phyloP scores from a whole-genome alignment of 2,113 vertebrate species.

The Atrichornis clamosus region DNA sequence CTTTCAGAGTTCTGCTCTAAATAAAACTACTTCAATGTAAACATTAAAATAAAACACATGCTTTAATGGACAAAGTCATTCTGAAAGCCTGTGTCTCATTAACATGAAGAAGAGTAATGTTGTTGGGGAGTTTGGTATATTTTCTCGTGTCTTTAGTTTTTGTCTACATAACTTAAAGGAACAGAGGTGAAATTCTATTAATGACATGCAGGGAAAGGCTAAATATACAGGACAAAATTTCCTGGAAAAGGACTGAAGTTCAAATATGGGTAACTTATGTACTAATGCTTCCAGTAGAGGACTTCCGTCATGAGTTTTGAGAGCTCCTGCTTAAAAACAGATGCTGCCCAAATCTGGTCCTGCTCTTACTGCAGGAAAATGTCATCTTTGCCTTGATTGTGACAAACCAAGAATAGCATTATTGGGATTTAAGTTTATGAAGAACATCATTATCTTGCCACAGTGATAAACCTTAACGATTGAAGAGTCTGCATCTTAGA shows the following conservation, averaged over 20 bases:
- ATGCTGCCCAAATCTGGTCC: background rate
- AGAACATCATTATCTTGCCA: background rate
- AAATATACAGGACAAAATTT: background rate
- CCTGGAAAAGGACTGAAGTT: background rate
- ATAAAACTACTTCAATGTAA: background rate
- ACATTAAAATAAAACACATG: background rate
- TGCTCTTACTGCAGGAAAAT: background rate
- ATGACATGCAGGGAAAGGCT: background rate
- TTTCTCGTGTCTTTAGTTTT: background rate
- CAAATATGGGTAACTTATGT: background rate
- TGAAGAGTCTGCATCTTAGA: background rate
- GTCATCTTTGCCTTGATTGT: background rate
- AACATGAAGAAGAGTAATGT: background rate
- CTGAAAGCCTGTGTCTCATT: background rate
- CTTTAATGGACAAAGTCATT: background rate
- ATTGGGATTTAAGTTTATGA: background rate
- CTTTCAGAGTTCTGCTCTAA: background rate
- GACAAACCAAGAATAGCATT: background rate
- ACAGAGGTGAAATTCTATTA: background rate
- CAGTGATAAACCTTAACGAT: background rate
- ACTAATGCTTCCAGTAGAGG: background rate
- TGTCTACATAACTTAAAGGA: background rate
- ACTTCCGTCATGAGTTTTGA: background rate
- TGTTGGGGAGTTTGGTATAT: background rate
- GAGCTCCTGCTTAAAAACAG: background rate